Base-by-base conservation (phyloP, 2,888 invertebrate genomes). In the Acanthosoma haemorrhoidale region DNA sequence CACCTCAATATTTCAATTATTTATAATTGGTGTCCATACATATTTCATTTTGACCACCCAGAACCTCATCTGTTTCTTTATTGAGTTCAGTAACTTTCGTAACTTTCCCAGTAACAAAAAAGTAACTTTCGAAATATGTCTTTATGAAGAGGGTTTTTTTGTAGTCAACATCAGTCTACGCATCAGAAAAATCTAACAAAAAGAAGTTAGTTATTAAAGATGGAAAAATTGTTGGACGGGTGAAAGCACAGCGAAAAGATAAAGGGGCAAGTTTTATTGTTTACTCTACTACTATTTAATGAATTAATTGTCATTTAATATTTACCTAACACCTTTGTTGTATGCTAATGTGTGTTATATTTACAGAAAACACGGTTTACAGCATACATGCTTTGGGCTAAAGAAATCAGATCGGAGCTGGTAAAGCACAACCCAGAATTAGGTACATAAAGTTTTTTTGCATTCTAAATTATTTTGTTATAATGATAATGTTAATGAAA, bases 321-420 rank as follows among this genome's bases (percentile, higher is more conserved):
- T 32, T 57, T 3, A 41, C 15, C 18, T 61, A 66, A 15, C 21
- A 25, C 25, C 13, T 43, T 13, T 43, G n/a, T n/a, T n/a, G n/a
- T 36, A 39, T 31, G 36, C 8, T 61, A n/a, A 9, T 21, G 4
- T 25, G n/a, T 25, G 18, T 63, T 57, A 61, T 63, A 51, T 74
- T 77, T 80, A 73, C 77, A 84, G 83, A 90, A 89, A 80, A 86
- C 88, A 0, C 84, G 91, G 64, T 89, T 89, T 73, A 94, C 94
- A 0, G 94, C 94, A 0, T 95, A 94, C 80, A 93, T 92, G 87
- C 82, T 94, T 78, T 95, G 94, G 93, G 91, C 94, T 0, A 89
- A 91, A 75, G 91, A 92, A 76, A 86, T 90, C 16, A 84, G 94
- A 41, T 88, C 89, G 73, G 88, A 88, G 75, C 82, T 92, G 70